A percentile compares a stretch with the other conserved stretches of the same genome.
Conservation (phyloP, 2,888 invertebrate species). For the Venustoraphidia nigricollis region DNA sequence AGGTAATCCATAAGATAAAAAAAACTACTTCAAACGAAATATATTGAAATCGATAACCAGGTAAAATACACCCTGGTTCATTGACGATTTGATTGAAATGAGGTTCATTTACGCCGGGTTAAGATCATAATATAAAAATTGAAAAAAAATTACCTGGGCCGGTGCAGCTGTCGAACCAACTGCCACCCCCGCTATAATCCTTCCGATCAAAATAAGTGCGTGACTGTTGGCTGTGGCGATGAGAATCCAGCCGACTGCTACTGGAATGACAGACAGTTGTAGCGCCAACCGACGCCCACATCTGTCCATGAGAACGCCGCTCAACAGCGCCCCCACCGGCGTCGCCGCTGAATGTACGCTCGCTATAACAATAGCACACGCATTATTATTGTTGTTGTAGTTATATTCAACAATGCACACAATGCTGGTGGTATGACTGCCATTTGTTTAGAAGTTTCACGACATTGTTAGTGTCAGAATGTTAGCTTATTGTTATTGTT, state of each 20-base stretch:
- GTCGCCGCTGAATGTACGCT: constrained; percentile 66
- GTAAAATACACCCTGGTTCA: no score
- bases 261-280: constrained; percentile 45
- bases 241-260: constrained; percentile 51
- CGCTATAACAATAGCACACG: constrained; percentile 31
- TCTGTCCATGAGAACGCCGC: constrained; percentile 54
- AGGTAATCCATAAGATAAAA: no score
- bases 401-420: no score
- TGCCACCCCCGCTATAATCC: constrained; percentile 54
- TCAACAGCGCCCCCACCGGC: constrained; percentile 54
- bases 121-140: no score
- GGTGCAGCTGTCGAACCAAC: constrained; percentile 60
- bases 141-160: constrained; percentile 39
- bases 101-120: no score
- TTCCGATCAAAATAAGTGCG: constrained; percentile 42
- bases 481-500: no score
- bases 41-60: no score
- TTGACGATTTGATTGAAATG: no score
- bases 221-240: constrained; percentile 41
- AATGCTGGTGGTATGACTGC: no score
- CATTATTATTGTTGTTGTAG: background rate
- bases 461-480: no score
- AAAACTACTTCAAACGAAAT: no score
- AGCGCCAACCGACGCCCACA: constrained; percentile 51
- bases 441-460: no score